Percentiles rank a stretch among this genome's conserved stretches.
phyloP scores from a whole-genome alignment of 2,888 invertebrate species.

The Stenoptilia bipunctidactyla region DNA sequence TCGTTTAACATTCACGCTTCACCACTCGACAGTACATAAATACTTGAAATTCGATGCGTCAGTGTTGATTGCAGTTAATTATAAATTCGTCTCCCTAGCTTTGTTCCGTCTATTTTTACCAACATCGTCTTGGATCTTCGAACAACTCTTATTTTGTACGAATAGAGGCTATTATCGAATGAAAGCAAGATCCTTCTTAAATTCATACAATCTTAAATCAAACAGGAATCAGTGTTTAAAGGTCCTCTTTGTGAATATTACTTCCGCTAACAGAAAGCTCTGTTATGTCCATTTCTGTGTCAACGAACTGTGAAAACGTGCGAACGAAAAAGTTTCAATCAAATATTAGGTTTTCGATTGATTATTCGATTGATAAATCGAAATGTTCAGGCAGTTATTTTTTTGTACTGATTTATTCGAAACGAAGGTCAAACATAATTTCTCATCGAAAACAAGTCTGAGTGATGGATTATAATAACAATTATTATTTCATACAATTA shows the following conservation, averaged over 20 bases:
- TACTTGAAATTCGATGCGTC: constrained; percentile 67
- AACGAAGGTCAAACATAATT: no score
- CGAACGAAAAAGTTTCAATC: background rate
- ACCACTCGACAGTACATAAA: constrained; percentile 35
- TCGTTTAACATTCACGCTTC: constrained; percentile 1
- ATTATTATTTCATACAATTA: no score
- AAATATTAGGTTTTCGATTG: no score
- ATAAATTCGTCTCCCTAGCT: constrained; percentile 64
- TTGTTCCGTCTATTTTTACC: constrained; percentile 56
- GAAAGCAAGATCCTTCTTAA: no score
- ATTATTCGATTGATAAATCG: no score
- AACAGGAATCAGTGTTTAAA: constrained; percentile 54
- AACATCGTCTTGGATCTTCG: constrained; percentile 5
- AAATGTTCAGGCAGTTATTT: no score
- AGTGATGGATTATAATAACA: no score
- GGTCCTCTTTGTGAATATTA: constrained; percentile 48
- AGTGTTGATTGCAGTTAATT: constrained; percentile 72
- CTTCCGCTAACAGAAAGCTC: constrained; percentile 58
- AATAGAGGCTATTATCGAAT: background rate
- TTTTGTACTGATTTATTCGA: no score
- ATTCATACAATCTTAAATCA: constrained; percentile 53
- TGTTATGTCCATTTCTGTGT: constrained; percentile 31
- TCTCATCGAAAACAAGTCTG: no score
- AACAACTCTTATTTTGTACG: constrained; percentile 7
- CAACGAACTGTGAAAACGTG: constrained; percentile 11